Evolutionary conservation across 2,113 vertebrate genomes (phyloP), one percentile per base, ranked within the genome.

Genomic region (Psittacula cyanocephala): DNA sequence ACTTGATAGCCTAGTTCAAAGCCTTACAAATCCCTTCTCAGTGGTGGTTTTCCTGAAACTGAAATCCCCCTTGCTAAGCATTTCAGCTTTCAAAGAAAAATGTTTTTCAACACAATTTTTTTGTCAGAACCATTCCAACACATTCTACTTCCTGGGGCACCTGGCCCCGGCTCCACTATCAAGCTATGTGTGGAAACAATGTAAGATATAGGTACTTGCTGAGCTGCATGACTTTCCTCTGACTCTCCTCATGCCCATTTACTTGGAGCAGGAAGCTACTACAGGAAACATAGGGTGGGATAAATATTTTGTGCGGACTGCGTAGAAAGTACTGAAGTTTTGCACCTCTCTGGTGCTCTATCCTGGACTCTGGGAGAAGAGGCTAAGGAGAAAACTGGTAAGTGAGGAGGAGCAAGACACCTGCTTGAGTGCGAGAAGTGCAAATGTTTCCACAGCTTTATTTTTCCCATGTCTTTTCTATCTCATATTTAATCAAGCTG

Each of bases 81-180:
- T 78, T 81, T 69, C 29, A 19, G 2, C 17, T 76, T 63, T 47
- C 39, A 47, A 44, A 75, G 6, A 64, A 95, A 89, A 74, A 50
- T 0, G 1, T 2, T 52, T 87, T 46, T 43, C 14, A 60, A 43
- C 6, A 6, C 29, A 11, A 2, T 11, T 23, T 67, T 53, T 81
- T 86, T 46, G 7, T 74, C 44, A 76, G 35, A 76, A 82, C 9
- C 6, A 20, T 72, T 89, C 44, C 37, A 88, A 44, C 9, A 57
- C 4, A 5, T 60, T 84, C 5, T 2, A 39, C 17, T 37, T 89
- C 18, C 10, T 41, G 20, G 27, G 8, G 6, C 9, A 4, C 9
- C 23, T 49, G 8, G 8, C 6, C 17, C 13, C 29, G 68, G 17
- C 47, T 91, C 17, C 50, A 10, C 5, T 49, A 6, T 22, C 53